Evolutionary conservation across 2,888 invertebrate genomes (phyloP), one percentile per base, ranked within the genome.

Genomic region (Eupelmus urozonus): DNA sequence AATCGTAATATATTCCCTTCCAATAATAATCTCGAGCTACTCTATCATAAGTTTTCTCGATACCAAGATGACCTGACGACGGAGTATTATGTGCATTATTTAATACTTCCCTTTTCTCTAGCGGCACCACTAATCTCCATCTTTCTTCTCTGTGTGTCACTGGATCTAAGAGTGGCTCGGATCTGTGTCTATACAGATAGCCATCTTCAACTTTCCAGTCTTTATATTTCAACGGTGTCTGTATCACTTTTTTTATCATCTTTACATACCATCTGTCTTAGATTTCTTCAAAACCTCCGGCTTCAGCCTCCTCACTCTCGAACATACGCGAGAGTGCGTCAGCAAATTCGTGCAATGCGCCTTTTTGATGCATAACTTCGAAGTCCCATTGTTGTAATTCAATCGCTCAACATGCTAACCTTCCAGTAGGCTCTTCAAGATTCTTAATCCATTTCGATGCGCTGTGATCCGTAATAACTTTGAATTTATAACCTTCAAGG

Each of bases 1-100:
- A 40, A 16, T 42, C 40, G 13, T 62, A n/a, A 20, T 42, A 62
- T 5, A 62, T 42, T 1, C 42, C 23, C 23, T 42, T 62, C 42
- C 62, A 62, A 23, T 62, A 62, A 42, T 62, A 62, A 20, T 62
- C 62, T 0, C 62, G 0, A 5, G 62, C 62, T 20, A 42, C 5
- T 4, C 62, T 18, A 23, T 40, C 62, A 42, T 42, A 42, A 23
- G 42, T 62, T 42, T 62, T 62, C 11, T 60, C 60, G 7, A 60
- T n/a, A 1, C 60, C 60, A 5, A 60, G 4, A 29, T 60, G 60
- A 16, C 60, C 60, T 3, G 34, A 29, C 18, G 62, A 62, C 11
- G n/a, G 34, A 7, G 34, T 34, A 34, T n/a, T n/a, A 16, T 60
- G 60, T 11, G 60, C 62, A 2, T 42, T n/a, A 1, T 11, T 1